Base-by-base conservation (phyloP, 2,888 invertebrate genomes). In the Tupiocoris notatus region DNA sequence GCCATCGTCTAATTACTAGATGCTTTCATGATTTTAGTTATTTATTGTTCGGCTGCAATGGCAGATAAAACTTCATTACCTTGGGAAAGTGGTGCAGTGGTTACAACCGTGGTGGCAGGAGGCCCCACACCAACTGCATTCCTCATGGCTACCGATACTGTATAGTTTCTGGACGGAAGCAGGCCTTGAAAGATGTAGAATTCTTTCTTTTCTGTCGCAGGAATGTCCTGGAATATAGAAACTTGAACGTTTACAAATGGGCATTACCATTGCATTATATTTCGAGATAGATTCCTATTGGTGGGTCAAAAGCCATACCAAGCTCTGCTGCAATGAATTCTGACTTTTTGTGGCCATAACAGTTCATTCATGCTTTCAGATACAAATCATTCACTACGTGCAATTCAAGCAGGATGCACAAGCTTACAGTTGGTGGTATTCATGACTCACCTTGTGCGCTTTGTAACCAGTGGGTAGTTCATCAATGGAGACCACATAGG, bases 71-170 rank as follows among this genome's bases (percentile, higher is more conserved):
- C n/a, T 12, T 54, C 81, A 86, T 84, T 85, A 91, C 91, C 88
- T 80, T 87, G 87, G 59, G 89, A 88, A 83, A 89, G 86, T 7
- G 89, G 86, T 1, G 90, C 89, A 0, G 93, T 94, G 2, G 88
- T 87, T 16, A 93, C 88, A 71, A 86, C 85, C 9, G 88, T 87
- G 71, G 85, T 85, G 0, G 90, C 89, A 2, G 88, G 84, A 0
- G 94, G 94, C 1, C 95, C 94, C 81, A 91, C 90, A 1, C 95
- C 95, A 25, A 90, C 88, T 1, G 88, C 88, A 82, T 95, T 95
- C 79, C 91, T 86, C 90, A 94, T 93, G 1, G 90, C 88, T 21
- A 95, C 88, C 16, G 90, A 89, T n/a, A 95, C 87, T 3, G 89
- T 89, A 82, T 94, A 95, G 81, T 90, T 91, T 21, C 88, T 88